Base-by-base conservation (phyloP, 2,113 vertebrate genomes). In the Poecile atricapillus region DNA sequence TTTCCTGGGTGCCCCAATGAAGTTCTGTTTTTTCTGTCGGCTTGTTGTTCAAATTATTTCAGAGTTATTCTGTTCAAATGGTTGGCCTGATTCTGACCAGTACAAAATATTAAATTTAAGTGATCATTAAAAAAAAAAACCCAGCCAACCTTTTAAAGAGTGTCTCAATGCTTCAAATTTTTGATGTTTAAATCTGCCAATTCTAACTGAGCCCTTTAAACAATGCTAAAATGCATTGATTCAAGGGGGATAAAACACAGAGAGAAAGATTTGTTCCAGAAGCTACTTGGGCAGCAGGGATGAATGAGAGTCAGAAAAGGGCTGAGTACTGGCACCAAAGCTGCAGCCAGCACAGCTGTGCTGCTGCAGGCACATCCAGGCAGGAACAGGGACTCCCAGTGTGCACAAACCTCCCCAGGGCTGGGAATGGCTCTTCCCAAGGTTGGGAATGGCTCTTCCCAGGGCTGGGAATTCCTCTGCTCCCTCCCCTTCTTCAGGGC, bases 321-420 rank as follows among this genome's bases (percentile, higher is more conserved):
- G 46, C 79, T 67, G 76, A 90, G 59, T 5, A 6, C 15, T 92
- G 70, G 59, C 0, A 1, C 31, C 74, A 55, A 6, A 68, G 53
- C 74, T 84, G 37, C 58, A 64, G 81, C 49, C 92, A 89, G 12
- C 53, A 60, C 90, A 97, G 95, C 92, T 91, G 87, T 39, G 69
- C 73, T 68, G 73, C 53, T 37, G 31, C 35, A 22, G 70, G 50
- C 41, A 37, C 28, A 89, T 50, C 17, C 39, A 65, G 5, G 58
- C 82, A 59, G 50, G 24, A 39, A 20, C 24, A 43, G 55, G 67
- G 41, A 47, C 39, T 13, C 11, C 7, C 27, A 63, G 35, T 17
- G 44, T 10, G 22, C 8, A 8, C 6, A 11, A n/a, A 53, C 44
- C 37, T 41, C 43, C 69, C 77, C 56, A 41, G 75, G 56, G 60